A percentile compares a stretch with the other conserved stretches of the same genome.
Evolutionary conservation across 2,113 vertebrate species (phyloP).

Genomic region (Pelecanoides urinatrix): DNA sequence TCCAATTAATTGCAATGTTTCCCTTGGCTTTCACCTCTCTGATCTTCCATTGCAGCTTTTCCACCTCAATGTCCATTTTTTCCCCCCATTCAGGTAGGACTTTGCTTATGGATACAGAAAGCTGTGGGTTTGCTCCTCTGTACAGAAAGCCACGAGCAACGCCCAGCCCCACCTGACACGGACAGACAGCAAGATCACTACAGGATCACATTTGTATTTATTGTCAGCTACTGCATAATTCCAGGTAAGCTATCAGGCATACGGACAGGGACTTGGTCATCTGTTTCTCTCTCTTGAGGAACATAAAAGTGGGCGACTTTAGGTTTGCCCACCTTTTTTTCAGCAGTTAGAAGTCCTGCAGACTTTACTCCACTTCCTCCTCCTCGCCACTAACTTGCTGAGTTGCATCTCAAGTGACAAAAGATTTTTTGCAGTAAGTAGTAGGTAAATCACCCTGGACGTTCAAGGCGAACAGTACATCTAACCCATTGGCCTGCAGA

Average conservation of each 20-base stretch:
- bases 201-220: not conserved
- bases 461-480: not conserved
- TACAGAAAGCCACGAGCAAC: not conserved
- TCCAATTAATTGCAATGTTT: not conserved
- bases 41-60: not conserved
- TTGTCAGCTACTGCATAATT: not conserved
- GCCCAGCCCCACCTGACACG: not conserved
- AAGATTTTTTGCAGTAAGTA: not conserved
- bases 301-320: not conserved
- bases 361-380: not conserved
- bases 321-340: not conserved
- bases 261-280: not conserved
- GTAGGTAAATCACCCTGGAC: not conserved
- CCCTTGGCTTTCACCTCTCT: not conserved
- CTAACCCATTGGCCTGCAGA: not conserved
- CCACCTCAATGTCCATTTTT: not conserved
- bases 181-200: not conserved
- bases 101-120: not conserved
- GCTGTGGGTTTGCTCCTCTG: not conserved
- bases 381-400: not conserved
- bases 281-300: not conserved
- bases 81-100: fast-evolving
- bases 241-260: not conserved
- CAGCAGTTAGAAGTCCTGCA: not conserved
- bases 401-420: not conserved